Evolutionary conservation across 2,888 invertebrate genomes (phyloP).

Genomic region (Lapara coniferarum): DNA sequence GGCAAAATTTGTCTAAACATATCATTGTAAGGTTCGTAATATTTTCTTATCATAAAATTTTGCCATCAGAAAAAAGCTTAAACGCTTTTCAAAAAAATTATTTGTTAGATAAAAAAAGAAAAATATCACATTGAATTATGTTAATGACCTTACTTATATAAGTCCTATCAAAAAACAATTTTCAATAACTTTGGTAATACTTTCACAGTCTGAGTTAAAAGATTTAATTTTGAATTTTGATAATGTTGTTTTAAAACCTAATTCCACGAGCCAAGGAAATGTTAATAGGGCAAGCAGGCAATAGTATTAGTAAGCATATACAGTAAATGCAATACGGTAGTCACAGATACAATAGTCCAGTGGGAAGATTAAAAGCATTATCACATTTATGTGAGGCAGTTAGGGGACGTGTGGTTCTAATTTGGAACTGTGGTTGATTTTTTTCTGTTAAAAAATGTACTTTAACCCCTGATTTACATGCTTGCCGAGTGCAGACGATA

Average conservation of each 20-base stretch:
- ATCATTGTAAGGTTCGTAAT: too few species aligned
- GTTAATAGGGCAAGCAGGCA: constrained; percentile 71
- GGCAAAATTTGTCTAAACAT: too few species aligned
- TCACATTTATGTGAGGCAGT: constrained; percentile 56
- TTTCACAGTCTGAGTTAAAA: too few species aligned
- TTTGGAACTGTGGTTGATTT: constrained; percentile 52
- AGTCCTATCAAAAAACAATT: constrained; percentile 3
- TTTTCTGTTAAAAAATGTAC: neutral
- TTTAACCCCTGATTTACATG: too few species aligned
- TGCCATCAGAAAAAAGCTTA: too few species aligned
- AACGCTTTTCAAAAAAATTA: too few species aligned
- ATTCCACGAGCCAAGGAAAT: constrained; percentile 65
- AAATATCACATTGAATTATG: neutral
- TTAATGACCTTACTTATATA: neutral
- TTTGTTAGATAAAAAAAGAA: too few species aligned
- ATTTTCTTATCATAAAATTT: too few species aligned
- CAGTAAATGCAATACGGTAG: constrained; percentile 43
- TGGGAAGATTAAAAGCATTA: constrained; percentile 48
- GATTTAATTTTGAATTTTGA: too few species aligned
- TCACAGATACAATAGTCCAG: constrained; percentile 35
- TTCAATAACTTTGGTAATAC: too few species aligned
- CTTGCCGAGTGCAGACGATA: too few species aligned
- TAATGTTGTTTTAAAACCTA: constrained; percentile 44
- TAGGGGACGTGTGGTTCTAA: constrained; percentile 48
- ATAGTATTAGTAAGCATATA: constrained; percentile 48